Conservation (phyloP, 2,113 vertebrate genomes). For the Entosphenus tridentatus region DNA sequence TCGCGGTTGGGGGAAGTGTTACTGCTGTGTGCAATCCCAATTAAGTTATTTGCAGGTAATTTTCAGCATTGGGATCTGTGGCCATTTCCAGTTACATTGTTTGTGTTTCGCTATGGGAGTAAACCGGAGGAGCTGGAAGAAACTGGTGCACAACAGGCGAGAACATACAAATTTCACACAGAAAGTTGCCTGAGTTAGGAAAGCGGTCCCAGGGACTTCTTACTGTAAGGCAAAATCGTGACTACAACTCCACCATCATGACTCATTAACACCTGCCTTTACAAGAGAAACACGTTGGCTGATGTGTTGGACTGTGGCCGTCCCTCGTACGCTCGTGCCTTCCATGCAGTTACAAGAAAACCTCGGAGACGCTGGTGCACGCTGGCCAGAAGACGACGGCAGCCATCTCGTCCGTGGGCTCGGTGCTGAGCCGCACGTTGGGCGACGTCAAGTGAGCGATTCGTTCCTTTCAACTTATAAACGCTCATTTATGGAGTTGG, state of each 20-base stretch:
- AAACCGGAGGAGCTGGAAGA: too few species aligned
- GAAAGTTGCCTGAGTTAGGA: background rate
- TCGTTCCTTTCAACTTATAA: too few species aligned
- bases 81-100: too few species aligned
- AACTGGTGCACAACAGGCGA: background rate
- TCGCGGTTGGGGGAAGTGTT: too few species aligned
- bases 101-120: too few species aligned
- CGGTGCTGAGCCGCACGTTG: conserved; percentile 62
- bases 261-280: background rate
- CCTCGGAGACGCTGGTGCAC: conserved; percentile 66
- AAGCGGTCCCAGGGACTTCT: background rate
- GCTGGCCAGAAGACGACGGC: conserved; percentile 69
- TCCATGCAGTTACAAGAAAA: conserved; percentile 62
- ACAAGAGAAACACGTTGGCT: background rate
- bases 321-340: conserved; percentile 9
- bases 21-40: too few species aligned
- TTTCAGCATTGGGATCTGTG: too few species aligned
- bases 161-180: background rate
- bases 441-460: conserved; percentile 66
- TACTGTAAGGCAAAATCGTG: background rate
- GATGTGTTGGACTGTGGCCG: background rate
- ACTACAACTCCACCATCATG: background rate
- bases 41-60: too few species aligned
- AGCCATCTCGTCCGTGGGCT: conserved; percentile 70
- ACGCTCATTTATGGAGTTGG: too few species aligned